Evolutionary conservation across 2,797 vertebrate species (phyloP), one percentile per base, ranked within the genome.

Genomic region (Cryptoblepharus egeriae): DNA sequence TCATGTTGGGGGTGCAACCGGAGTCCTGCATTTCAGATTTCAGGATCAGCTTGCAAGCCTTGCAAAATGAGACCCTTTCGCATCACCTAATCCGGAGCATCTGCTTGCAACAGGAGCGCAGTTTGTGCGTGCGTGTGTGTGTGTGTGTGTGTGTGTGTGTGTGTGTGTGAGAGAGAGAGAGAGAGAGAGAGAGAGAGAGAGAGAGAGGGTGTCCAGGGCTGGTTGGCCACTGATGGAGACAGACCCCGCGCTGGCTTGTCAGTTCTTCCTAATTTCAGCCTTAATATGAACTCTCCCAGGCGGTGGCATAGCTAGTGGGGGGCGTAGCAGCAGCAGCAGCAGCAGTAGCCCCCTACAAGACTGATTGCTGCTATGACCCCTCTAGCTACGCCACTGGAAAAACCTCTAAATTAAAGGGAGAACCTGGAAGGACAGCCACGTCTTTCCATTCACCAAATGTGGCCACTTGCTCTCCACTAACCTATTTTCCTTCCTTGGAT

Each of bases 191-290:
- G n/a, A n/a, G n/a, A n/a, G n/a, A n/a, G n/a, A n/a, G n/a, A n/a
- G n/a, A n/a, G n/a, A n/a, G n/a, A n/a, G n/a, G n/a, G n/a, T n/a
- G n/a, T n/a, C n/a, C n/a, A n/a, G n/a, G n/a, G n/a, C n/a, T n/a
- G n/a, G n/a, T n/a, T n/a, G n/a, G n/a, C n/a, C n/a, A n/a, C n/a
- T n/a, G n/a, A n/a, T n/a, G n/a, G n/a, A n/a, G n/a, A n/a, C n/a
- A n/a, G n/a, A n/a, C 94, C 91, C 87, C 76, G 58, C 91, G 88
- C 92, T 86, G 92, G 88, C 88, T 93, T 95, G 94, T 95, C 95
- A 95, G 92, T 92, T 79, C 93, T 94, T 94, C 92, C 93, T 93
- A 92, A 90, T 94, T 94, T 95, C 92, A 94, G 89, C 87, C 83
- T 91, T 92, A 90, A n/a, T n/a, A n/a, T n/a, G n/a, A n/a, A n/a